Conservation (phyloP, 2,797 vertebrate species). For the Cephalopachus bancanus region DNA sequence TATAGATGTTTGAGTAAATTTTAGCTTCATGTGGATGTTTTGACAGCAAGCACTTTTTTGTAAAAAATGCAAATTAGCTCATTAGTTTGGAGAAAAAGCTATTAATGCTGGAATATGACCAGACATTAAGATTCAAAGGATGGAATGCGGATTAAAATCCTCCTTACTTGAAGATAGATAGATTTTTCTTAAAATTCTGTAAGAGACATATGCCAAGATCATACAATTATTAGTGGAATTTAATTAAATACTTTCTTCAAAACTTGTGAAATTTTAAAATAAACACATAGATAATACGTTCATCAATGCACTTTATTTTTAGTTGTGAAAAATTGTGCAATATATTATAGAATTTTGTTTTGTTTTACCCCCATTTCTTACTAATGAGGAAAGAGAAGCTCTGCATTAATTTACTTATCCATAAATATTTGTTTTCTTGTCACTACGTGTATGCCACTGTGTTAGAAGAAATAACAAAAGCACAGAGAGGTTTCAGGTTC, state of each 20-base stretch:
- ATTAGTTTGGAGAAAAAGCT: slow-evolving; percentile 85
- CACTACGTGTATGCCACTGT: not conserved
- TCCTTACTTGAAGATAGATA: slow-evolving; percentile 74
- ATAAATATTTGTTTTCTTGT: not conserved
- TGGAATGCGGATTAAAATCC: slow-evolving; percentile 75
- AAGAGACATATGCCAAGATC: slow-evolving; percentile 17
- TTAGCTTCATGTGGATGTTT: slow-evolving; percentile 70
- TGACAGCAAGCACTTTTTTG: slow-evolving; percentile 74
- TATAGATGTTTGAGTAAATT: slow-evolving; percentile 68
- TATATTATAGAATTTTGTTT: not conserved
- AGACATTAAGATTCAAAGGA: slow-evolving; percentile 80
- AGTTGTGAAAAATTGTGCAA: not conserved
- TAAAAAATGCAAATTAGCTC: slow-evolving; percentile 85
- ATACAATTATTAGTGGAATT: not conserved
- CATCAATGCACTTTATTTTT: not conserved
- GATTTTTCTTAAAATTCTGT: slow-evolving; percentile 53
- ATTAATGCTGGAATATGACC: slow-evolving; percentile 79
- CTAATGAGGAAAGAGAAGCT: not conserved
- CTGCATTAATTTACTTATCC: not conserved
- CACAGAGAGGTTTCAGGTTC: not conserved
- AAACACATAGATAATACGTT: not conserved
- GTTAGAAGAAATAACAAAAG: not conserved
- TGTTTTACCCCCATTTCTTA: not conserved
- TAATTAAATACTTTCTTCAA: slow-evolving; percentile 22
- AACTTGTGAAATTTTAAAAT: slow-evolving; percentile 35